Percentiles rank a stretch among this genome's conserved stretches.
Evolutionary conservation across 2,888 invertebrate genomes (phyloP).

Genomic region (Drosophila buzzatii): DNA sequence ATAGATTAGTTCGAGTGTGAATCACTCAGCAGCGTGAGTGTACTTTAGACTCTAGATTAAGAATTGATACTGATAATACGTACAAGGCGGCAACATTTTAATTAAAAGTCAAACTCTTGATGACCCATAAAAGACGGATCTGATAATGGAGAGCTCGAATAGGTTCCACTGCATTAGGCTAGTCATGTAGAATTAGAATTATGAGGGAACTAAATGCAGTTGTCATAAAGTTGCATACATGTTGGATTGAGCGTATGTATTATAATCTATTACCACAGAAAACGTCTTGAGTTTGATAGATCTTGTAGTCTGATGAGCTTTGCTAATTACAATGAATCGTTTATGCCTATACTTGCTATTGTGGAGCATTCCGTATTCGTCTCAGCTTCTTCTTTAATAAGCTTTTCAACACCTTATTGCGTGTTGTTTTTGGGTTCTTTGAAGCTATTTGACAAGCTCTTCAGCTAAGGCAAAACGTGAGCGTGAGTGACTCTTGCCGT

Average conservation of each 20-base stretch:
- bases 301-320: too few species aligned
- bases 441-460: constrained; percentile 61
- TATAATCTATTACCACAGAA: not conserved
- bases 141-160: not conserved
- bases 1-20: constrained; percentile 27
- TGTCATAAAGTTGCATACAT: not conserved
- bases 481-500: constrained; percentile 41
- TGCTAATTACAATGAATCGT: too few species aligned
- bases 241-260: not conserved
- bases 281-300: too few species aligned
- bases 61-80: constrained; percentile 6
- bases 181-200: not conserved
- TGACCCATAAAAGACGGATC: constrained; percentile 24
- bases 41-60: constrained; percentile 11
- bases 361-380: constrained; percentile 25
- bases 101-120: constrained; percentile 24
- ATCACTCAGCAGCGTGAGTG: constrained; percentile 13
- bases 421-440: constrained; percentile 10
- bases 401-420: constrained; percentile 29
- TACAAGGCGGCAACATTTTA: constrained; percentile 25
- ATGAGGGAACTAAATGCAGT: not conserved
- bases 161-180: not conserved
- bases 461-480: constrained; percentile 49
- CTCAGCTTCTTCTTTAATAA: not conserved
- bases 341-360: not conserved